Evolutionary conservation across 2,113 vertebrate species (phyloP), one percentile per base, ranked within the genome.

Genomic region (Alaudala cheleensis): DNA sequence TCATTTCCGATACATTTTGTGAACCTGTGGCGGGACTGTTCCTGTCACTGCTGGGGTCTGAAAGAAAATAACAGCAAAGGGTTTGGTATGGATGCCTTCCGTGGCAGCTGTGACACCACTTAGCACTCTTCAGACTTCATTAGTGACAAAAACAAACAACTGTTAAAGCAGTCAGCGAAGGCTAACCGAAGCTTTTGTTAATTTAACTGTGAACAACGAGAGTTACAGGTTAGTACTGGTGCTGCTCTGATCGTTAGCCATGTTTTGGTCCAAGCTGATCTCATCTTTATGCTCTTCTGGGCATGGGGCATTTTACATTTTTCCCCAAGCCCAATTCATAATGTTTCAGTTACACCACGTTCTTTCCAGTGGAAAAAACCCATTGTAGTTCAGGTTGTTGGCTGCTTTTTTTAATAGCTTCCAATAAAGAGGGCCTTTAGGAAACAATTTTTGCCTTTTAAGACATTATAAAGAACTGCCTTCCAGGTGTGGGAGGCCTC

Each of bases 1-100:
- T 99, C 98, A 99, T 98, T 99, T 99, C 98, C 99, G 98, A 97
- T 99, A 99, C 95, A 98, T 98, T 99, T 99, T 99, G 99, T 98
- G 99, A 97, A 98, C 99, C 97, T 98, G 98, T 53, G 98, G 98
- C 78, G 98, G 98, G 88, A 97, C 97, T 98, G 98, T 96, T 96
- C 98, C 98, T 96, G 98, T 98, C 98, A 98, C 97, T 97, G 98
- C 97, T 97, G 98, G 97, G 96, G 98, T 98, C 99, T 99, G 99
- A 94, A 98, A 98, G 97, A 99, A 98, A 91, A 98, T 34, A 94
- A 98, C 93, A 98, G 93, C 97, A 92, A 92, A 97, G 91, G 80
- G 94, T 97, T 96, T 97, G 96, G 97, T 96, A 98, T 74, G 90
- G 94, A 58, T 77, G 95, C 31, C 81, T 96, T 77, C 90, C 25